phyloP scores from a whole-genome alignment of 2,113 vertebrate species.

The Colinus virginianus region DNA sequence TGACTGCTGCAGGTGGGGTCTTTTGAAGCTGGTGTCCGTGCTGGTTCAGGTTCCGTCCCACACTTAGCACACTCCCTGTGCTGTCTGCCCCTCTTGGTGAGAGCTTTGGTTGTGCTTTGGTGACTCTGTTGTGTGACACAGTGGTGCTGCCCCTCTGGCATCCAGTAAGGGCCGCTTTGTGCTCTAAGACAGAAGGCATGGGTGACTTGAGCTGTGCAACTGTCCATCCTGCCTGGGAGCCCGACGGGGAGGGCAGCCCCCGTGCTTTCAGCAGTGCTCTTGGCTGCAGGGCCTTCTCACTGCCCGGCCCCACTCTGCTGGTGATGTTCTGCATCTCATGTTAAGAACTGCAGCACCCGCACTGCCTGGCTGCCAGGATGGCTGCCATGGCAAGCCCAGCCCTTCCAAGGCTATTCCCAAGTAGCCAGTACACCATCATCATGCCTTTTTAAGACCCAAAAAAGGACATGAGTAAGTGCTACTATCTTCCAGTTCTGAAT shows the following conservation, averaged over 20 bases:
- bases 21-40: accelerated
- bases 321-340: neutral
- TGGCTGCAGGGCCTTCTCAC: accelerated
- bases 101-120: neutral
- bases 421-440: neutral
- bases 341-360: accelerated
- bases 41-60: neutral
- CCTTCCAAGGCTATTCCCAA: neutral
- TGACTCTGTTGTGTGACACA: accelerated
- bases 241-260: accelerated
- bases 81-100: accelerated
- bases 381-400: neutral
- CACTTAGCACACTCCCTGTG: accelerated
- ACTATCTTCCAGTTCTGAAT: neutral
- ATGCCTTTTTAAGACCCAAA: neutral
- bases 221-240: accelerated
- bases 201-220: accelerated
- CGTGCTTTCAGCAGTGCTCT: accelerated
- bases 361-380: neutral
- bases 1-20: neutral
- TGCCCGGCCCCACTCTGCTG: neutral
- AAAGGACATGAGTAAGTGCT: accelerated
- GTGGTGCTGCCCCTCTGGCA: neutral
- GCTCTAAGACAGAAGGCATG: accelerated
- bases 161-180: accelerated